These are phyloP conservation scores for Serinus canaria DNA, from an alignment of 2,113 vertebrate genomes.

Conservation along the genomic window DNA sequence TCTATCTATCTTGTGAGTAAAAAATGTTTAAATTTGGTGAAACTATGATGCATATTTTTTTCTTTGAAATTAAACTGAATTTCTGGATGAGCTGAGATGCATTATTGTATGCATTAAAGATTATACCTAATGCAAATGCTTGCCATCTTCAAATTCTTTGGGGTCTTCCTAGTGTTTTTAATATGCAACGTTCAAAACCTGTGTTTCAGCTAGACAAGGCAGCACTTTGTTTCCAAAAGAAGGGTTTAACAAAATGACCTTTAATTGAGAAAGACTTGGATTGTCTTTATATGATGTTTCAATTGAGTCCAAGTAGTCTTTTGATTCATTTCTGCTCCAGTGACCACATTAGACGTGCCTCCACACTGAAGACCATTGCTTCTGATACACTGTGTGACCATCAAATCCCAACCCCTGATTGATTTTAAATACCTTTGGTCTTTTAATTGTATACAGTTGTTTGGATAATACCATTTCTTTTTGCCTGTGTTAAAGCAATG, in stretches of 20 bases:
- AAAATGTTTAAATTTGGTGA: constrained; percentile 56
- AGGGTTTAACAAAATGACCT: constrained; percentile 55
- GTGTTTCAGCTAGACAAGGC: constrained; percentile 48
- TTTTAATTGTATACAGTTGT: neutral
- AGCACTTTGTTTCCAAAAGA: constrained; percentile 70
- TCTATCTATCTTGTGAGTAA: constrained; percentile 58
- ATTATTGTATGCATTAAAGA: constrained; percentile 64
- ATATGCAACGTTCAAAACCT: constrained; percentile 30
- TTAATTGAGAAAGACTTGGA: constrained; percentile 28
- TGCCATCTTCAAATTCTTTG: constrained; percentile 57
- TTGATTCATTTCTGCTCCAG: constrained; percentile 15
- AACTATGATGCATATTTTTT: constrained; percentile 29
- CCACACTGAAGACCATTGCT: neutral
- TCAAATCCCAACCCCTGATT: neutral
- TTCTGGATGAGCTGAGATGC: constrained; percentile 42
- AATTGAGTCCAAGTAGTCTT: constrained; percentile 35
- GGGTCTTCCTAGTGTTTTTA: constrained; percentile 47
- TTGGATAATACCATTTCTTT: neutral
- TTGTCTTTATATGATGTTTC: constrained; percentile 12
- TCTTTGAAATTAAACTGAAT: constrained; percentile 19
- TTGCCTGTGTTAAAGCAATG: neutral
- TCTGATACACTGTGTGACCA: neutral
- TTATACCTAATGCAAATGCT: constrained; percentile 53
- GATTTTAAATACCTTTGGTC: neutral
- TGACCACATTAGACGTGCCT: constrained; percentile 13